Conservation (phyloP, 2,113 vertebrate species). For the Kryptolebias marmoratus region DNA sequence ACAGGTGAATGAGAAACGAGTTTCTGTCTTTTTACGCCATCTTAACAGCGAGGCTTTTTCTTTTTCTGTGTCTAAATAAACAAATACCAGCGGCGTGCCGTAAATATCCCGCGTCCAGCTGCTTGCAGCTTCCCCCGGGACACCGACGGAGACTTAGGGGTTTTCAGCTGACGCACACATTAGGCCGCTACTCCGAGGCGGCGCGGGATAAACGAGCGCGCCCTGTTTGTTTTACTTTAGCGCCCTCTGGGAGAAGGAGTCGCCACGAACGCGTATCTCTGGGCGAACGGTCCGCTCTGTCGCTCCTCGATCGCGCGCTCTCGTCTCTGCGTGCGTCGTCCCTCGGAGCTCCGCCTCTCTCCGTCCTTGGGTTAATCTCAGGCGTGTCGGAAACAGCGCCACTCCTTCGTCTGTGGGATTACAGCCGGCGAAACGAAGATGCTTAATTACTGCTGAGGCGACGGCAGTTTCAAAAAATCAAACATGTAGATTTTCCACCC, state of each 20-base stretch:
- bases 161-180: slow-evolving; percentile 34
- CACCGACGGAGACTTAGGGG: no score
- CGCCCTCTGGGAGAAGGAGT: slow-evolving; percentile 10
- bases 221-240: slow-evolving; percentile 10
- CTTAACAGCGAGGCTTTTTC: no score
- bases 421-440: slow-evolving; percentile 68
- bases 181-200: slow-evolving; percentile 22
- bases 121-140: no score
- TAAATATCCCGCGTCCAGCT: no score
- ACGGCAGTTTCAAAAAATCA: slow-evolving; percentile 8
- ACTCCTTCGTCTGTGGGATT: slow-evolving; percentile 74
- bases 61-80: no score
- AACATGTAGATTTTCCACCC: slow-evolving; percentile 10
- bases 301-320: slow-evolving; percentile 34
- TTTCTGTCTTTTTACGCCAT: no score
- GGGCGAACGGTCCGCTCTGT: slow-evolving; percentile 19
- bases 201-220: not conserved
- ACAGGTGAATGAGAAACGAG: no score
- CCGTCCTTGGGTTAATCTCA: slow-evolving; percentile 61
- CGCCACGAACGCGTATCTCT: slow-evolving; percentile 10
- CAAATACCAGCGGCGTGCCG: no score
- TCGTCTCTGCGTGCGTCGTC: slow-evolving; percentile 5
- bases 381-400: slow-evolving; percentile 59
- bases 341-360: slow-evolving; percentile 10
- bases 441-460: slow-evolving; percentile 73